Evolutionary conservation across 2,113 vertebrate genomes (phyloP).

Genomic region (Ptilorrhoa leucosticta): DNA sequence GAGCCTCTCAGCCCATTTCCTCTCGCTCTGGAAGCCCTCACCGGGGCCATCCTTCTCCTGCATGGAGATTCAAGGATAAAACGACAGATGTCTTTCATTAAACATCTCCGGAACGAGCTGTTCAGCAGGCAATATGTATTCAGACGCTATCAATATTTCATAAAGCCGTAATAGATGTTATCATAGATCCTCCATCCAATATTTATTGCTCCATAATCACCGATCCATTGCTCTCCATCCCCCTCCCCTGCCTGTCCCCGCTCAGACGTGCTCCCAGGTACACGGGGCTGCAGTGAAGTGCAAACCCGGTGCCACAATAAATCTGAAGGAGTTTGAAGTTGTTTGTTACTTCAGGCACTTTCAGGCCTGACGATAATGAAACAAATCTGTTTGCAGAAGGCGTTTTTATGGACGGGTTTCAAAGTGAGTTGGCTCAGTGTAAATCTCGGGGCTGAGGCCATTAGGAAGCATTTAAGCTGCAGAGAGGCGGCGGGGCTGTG

Average conservation of each 20-base stretch:
- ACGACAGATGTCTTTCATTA: conserved; percentile 71
- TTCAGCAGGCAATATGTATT: conserved; percentile 65
- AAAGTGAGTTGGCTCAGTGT: conserved; percentile 26
- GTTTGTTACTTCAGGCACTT: conserved; percentile 54
- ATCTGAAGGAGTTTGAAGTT: conserved; percentile 32
- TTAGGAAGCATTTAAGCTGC: conserved; percentile 37
- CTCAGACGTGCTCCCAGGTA: background rate
- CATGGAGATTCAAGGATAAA: conserved; percentile 44
- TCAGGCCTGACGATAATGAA: conserved; percentile 18
- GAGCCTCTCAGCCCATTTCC: background rate
- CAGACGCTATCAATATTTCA: conserved; percentile 69
- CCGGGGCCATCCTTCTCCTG: background rate
- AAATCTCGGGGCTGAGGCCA: conserved; percentile 46
- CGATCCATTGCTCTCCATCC: background rate
- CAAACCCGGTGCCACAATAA: background rate
- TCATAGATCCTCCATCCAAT: conserved; percentile 61
- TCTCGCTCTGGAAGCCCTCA: background rate
- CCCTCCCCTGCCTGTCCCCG: background rate
- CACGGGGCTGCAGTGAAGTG: background rate
- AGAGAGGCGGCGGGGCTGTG: background rate
- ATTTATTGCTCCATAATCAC: conserved; percentile 59
- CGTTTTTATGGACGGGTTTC: conserved; percentile 48
- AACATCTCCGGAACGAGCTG: conserved; percentile 60
- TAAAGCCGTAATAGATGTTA: conserved; percentile 65
- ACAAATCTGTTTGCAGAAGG: conserved; percentile 61